Percentiles rank a stretch among this genome's conserved stretches.
Evolutionary conservation across 1,140 invertebrate species (phyloP).

Genomic region (Hyles euphorbiae): DNA sequence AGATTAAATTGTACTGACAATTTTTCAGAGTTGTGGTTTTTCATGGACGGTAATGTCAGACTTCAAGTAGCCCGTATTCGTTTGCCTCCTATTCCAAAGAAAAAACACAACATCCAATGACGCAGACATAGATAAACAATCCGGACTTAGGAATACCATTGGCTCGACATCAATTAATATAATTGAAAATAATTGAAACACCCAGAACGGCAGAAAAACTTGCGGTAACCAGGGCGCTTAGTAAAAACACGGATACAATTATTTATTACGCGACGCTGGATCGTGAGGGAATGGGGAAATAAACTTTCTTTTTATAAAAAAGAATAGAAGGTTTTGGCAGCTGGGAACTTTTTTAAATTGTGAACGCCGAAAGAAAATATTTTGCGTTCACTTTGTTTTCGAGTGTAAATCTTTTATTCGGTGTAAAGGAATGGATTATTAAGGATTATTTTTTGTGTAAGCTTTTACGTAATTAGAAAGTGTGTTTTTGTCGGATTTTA

Average conservation of each 20-base stretch:
- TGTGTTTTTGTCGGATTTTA: background rate
- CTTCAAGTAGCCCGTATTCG: too few species aligned
- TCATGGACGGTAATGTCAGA: too few species aligned
- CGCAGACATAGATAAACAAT: too few species aligned
- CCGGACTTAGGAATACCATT: too few species aligned
- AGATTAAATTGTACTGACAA: too few species aligned
- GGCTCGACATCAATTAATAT: too few species aligned
- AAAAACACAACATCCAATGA: too few species aligned
- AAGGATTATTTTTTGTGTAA: background rate
- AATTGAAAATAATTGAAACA: too few species aligned
- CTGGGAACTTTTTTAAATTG: slow-evolving; percentile 22
- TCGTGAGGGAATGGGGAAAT: slow-evolving; percentile 14
- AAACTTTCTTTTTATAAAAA: slow-evolving; percentile 16
- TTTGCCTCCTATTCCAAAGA: too few species aligned
- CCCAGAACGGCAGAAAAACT: background rate
- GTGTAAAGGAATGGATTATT: background rate
- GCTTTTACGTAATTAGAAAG: background rate
- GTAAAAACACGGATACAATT: slow-evolving; percentile 35
- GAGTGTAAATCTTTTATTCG: slow-evolving; percentile 20
- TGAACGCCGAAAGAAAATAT: slow-evolving; percentile 22
- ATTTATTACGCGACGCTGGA: slow-evolving; percentile 24
- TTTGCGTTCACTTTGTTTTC: slow-evolving; percentile 3
- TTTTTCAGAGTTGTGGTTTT: too few species aligned
- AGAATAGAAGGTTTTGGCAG: slow-evolving; percentile 13
- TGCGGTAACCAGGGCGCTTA: background rate